Evolutionary conservation across 2,797 vertebrate species (phyloP), one percentile per base, ranked within the genome.

Genomic region (Muscicapa striata): DNA sequence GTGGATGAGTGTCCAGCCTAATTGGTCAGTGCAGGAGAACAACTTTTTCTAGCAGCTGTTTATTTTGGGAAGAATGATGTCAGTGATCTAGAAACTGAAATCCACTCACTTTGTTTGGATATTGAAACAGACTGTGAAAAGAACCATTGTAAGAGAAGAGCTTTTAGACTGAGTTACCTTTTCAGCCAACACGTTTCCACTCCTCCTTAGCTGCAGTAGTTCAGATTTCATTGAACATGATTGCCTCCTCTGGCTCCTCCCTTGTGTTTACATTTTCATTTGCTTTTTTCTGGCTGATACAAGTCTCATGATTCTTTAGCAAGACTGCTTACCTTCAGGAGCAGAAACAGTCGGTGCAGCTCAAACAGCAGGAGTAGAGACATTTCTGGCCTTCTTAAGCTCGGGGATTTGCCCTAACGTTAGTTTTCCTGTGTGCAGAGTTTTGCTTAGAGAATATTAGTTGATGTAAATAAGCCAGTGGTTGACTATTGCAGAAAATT

Each of bases 221-320:
- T 98, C 97, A 96, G 94, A 98, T 99, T 98, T 98, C 98, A 97
- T 92, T 96, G 93, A 97, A 94, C 97, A 97, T 93, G 91, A 93
- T 73, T 94, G 76, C 76, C 30, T 85, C 21, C 41, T 82, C 59
- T 41, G 57, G 86, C 97, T 96, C 98, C 98, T 85, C 98, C 98
- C 96, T 96, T 76, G 24, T 98, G 98, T 99, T 99, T 98, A 98
- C 98, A 98, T 98, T 98, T 98, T 98, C 97, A 38, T 91, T 97
- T 97, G 93, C 98, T 98, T 97, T 97, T 98, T 98, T 98, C 98
- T 98, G 98, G 97, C 95, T 87, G 93, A 97, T 97, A 94, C 82
- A 95, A 97, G 96, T 98, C 97, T 97, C 94, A 66, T 14, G 87
- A 92, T 78, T 91, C 90, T 97, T 97, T 94, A 85, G 92, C 92